Percentiles rank a stretch among this genome's conserved stretches.
These are phyloP conservation scores for Merodon equestris DNA, from an alignment of 2,888 invertebrate species.

Conservation along the genomic window DNA sequence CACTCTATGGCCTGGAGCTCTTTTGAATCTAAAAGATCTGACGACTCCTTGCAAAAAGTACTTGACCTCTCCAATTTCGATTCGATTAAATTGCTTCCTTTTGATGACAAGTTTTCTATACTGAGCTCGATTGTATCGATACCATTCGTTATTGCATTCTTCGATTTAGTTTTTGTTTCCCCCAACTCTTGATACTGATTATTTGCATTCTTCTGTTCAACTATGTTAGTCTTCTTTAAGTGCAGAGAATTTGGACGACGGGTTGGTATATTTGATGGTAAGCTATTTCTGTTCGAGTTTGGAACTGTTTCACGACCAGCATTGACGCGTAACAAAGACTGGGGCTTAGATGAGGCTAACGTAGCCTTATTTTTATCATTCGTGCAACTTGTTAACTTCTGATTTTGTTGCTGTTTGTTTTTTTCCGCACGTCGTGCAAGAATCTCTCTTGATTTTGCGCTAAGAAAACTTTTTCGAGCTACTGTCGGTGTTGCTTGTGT, in stretches of 20 bases:
- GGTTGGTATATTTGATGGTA: constrained; percentile 77
- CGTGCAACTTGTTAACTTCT: constrained; percentile 68
- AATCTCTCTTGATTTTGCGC: constrained; percentile 78
- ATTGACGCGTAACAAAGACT: constrained; percentile 48
- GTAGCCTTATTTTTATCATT: constrained; percentile 70
- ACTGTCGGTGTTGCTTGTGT: constrained; percentile 69
- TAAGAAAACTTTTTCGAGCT: constrained; percentile 76
- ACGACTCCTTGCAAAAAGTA: constrained; percentile 78
- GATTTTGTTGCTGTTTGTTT: constrained; percentile 75
- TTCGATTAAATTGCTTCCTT: constrained; percentile 67
- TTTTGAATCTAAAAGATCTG: constrained; percentile 75
- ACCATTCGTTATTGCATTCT: constrained; percentile 70
- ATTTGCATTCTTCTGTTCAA: constrained; percentile 67
- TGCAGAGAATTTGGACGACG: constrained; percentile 75
- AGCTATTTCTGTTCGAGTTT: constrained; percentile 72
- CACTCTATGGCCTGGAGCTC: constrained; percentile 78
- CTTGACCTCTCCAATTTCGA: constrained; percentile 79
- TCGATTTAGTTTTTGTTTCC: constrained; percentile 44
- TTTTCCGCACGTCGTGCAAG: constrained; percentile 77
- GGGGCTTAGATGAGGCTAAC: constrained; percentile 63
- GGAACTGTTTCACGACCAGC: constrained; percentile 48
- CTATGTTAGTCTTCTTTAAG: constrained; percentile 71
- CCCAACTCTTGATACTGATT: constrained; percentile 57
- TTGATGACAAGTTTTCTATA: constrained; percentile 69
- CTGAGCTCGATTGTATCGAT: constrained; percentile 75